phyloP scores from a whole-genome alignment of 1,140 invertebrate species.

The Thrips palmi region DNA sequence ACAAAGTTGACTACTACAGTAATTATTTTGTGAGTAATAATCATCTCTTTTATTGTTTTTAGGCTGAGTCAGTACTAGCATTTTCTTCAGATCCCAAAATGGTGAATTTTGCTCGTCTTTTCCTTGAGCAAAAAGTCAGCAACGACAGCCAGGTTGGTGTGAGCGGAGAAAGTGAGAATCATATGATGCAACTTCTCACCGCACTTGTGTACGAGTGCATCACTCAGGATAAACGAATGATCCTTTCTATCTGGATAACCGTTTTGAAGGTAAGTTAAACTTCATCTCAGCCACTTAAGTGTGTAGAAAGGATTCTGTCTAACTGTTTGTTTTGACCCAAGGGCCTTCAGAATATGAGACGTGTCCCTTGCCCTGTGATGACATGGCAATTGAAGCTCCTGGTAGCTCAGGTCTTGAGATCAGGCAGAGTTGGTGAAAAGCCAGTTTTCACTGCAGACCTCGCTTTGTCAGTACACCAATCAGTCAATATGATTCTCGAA shows the following conservation, averaged over 20 bases:
- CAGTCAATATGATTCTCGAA: slow-evolving; percentile 29
- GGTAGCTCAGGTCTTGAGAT: slow-evolving; percentile 23
- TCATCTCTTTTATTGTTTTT: slow-evolving; percentile 12
- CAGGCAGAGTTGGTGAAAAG: slow-evolving; percentile 16
- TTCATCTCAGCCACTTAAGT: slow-evolving; percentile 1
- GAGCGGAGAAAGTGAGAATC: slow-evolving; percentile 22
- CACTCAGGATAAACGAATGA: slow-evolving; percentile 63
- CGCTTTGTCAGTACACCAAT: slow-evolving; percentile 35
- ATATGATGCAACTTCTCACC: slow-evolving; percentile 47
- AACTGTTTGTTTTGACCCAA: slow-evolving; percentile 16
- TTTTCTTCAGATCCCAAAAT: slow-evolving; percentile 33
- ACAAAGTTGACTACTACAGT: not conserved
- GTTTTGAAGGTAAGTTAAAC: slow-evolving; percentile 39
- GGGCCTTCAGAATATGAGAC: slow-evolving; percentile 27
- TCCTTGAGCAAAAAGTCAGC: slow-evolving; percentile 25
- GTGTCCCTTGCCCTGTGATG: slow-evolving; percentile 28
- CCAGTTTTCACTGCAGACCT: slow-evolving; percentile 26
- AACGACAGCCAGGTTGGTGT: slow-evolving; percentile 1
- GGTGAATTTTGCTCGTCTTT: slow-evolving; percentile 36
- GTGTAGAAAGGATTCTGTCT: slow-evolving; percentile 10
- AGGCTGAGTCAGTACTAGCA: slow-evolving; percentile 27
- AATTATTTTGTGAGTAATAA: not conserved
- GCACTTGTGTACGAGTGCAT: slow-evolving; percentile 71
- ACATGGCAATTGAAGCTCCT: slow-evolving; percentile 48
- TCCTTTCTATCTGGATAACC: slow-evolving; percentile 51